Evolutionary conservation across 2,113 vertebrate genomes (phyloP).

Genomic region (Stegastes partitus): DNA sequence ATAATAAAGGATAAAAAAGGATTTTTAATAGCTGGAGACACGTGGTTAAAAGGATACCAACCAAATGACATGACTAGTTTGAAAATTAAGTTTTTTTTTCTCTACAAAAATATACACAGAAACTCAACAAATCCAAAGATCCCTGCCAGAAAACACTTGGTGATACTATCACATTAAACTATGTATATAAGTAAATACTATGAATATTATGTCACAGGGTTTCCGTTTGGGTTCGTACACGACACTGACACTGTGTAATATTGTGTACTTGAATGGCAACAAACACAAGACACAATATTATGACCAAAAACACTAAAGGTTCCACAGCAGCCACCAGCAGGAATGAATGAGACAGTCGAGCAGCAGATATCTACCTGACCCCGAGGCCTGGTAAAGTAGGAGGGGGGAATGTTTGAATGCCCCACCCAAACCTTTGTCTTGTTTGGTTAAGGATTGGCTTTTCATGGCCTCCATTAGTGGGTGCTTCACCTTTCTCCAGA

Average conservation of each 20-base stretch:
- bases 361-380: conserved; percentile 5
- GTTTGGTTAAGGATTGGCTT: conserved; percentile 14
- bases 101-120: too few relatives aligned
- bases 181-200: too few relatives aligned
- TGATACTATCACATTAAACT: too few relatives aligned
- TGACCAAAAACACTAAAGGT: conserved; percentile 37
- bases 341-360: neutral
- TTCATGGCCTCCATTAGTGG: neutral
- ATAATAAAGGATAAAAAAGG: too few relatives aligned
- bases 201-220: too few relatives aligned
- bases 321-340: neutral
- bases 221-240: neutral
- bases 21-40: too few relatives aligned
- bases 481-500: neutral
- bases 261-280: neutral
- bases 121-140: too few relatives aligned
- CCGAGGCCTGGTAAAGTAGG: conserved; percentile 15
- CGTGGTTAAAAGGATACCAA: too few relatives aligned
- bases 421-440: conserved; percentile 54
- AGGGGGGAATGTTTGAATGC: conserved; percentile 27
- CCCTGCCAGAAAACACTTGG: too few relatives aligned
- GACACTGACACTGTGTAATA: neutral
- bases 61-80: too few relatives aligned
- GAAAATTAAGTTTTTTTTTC: too few relatives aligned
- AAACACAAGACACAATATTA: conserved; percentile 35